A percentile compares a stretch with the other conserved stretches of the same genome.
Evolutionary conservation across 1,140 invertebrate genomes (phyloP).

Genomic region (Holotrichia oblita): DNA sequence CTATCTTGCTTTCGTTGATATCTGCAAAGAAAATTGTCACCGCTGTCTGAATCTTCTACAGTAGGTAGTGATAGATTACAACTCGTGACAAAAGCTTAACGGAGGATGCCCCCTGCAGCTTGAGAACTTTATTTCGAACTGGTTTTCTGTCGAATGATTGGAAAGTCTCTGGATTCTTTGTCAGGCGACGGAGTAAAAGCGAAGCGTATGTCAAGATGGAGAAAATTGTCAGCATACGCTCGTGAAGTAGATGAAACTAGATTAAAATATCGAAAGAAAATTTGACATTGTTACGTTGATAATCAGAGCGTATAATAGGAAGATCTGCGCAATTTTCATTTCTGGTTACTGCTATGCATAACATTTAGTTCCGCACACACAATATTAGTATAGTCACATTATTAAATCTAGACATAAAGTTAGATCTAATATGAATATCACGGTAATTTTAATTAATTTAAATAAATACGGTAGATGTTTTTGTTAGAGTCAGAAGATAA

Average conservation of each 20-base stretch:
- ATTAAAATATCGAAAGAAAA: background rate
- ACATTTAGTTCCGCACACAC: too few species aligned
- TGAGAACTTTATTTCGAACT: conserved; percentile 16
- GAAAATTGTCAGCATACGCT: background rate
- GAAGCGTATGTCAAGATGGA: background rate
- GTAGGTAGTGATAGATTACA: conserved; percentile 20
- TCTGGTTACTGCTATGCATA: too few species aligned
- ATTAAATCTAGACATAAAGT: too few species aligned
- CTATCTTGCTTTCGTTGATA: conserved; percentile 9
- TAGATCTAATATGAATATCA: too few species aligned
- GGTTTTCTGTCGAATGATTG: conserved; percentile 7
- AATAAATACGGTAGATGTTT: too few species aligned
- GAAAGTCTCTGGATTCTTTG: background rate
- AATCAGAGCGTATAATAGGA: too few species aligned
- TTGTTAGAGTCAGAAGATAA: too few species aligned
- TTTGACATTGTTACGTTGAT: background rate
- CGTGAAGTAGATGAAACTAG: background rate
- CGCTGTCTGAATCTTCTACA: background rate
- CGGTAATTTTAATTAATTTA: too few species aligned
- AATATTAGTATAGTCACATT: too few species aligned
- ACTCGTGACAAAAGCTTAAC: conserved; percentile 2
- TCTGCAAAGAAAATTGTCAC: conserved; percentile 1
- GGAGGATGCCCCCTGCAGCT: background rate
- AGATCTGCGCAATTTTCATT: too few species aligned
- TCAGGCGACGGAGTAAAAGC: background rate